A percentile compares a stretch with the other conserved stretches of the same genome.
Conservation (phyloP, 92 coral and sea anemone genomes). For the Paragorgia papillata region DNA sequence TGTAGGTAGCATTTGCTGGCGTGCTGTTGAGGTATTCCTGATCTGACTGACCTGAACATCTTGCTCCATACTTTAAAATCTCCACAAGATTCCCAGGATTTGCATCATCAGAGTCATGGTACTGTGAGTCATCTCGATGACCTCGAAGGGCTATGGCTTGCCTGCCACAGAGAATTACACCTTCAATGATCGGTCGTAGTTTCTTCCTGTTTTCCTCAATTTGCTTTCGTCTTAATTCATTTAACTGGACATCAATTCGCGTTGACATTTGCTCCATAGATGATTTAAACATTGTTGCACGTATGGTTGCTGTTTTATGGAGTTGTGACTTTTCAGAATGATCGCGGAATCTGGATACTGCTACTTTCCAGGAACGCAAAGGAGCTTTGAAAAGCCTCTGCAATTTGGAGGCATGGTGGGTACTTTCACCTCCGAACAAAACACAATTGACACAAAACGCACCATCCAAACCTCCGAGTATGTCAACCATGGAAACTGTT, state of each 20-base stretch:
- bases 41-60: no score
- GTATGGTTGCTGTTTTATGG: conserved; percentile 48
- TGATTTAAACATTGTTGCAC: conserved; percentile 27
- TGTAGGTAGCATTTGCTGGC: neutral
- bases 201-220: conserved; percentile 34
- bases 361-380: neutral
- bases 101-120: conserved; percentile 13
- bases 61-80: neutral
- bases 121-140: no score
- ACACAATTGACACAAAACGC: conserved; percentile 47
- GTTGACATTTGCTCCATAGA: neutral
- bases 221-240: conserved; percentile 11
- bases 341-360: conserved; percentile 8
- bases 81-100: conserved; percentile 49
- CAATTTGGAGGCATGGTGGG: conserved; percentile 40
- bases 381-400: conserved; percentile 32
- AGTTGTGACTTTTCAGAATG: conserved; percentile 31
- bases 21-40: no score
- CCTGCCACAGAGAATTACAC: conserved; percentile 22
- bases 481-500: conserved; percentile 42
- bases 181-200: conserved; percentile 20
- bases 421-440: no score
- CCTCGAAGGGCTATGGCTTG: conserved; percentile 19
- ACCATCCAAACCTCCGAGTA: conserved; percentile 37
- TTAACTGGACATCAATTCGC: conserved; percentile 23